A percentile compares a stretch with the other conserved stretches of the same genome.
These are phyloP conservation scores for Carcina quercana DNA, from an alignment of 2,888 invertebrate species.

Conservation along the genomic window DNA sequence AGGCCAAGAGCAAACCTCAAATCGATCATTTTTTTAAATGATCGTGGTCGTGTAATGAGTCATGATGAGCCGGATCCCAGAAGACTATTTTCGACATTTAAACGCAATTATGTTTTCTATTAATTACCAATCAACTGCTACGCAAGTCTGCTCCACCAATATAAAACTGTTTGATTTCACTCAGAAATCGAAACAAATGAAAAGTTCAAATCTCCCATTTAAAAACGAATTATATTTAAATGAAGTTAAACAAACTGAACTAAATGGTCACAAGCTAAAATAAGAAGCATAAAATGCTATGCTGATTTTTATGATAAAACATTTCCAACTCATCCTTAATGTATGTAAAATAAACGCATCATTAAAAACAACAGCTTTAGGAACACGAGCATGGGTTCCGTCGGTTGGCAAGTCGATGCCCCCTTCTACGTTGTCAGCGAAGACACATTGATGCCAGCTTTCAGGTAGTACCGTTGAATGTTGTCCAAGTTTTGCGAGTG, in stretches of 20 bases:
- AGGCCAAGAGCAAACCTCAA: no score
- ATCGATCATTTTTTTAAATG: no score
- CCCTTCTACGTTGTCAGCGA: constrained; percentile 47
- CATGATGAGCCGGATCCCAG: no score
- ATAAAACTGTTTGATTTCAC: no score
- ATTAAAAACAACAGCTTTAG: constrained; percentile 47
- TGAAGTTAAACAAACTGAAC: constrained; percentile 64
- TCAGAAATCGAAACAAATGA: no score
- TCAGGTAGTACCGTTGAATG: constrained; percentile 65
- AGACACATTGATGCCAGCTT: constrained; percentile 59
- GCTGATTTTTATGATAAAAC: constrained; percentile 39
- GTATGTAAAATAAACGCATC: constrained; percentile 49
- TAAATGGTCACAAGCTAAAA: constrained; percentile 61
- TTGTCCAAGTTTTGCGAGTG: constrained; percentile 59
- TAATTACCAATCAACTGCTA: no score
- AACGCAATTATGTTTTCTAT: no score
- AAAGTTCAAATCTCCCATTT: constrained; percentile 27
- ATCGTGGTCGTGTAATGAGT: no score
- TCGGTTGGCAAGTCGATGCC: constrained; percentile 57
- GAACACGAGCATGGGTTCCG: constrained; percentile 51
- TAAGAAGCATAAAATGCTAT: constrained; percentile 46
- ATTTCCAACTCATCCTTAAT: constrained; percentile 44
- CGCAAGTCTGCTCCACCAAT: no score
- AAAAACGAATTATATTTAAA: constrained; percentile 65
- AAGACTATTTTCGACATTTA: no score